Conservation (phyloP, 2,113 vertebrate genomes). For the Cettia cetti region DNA sequence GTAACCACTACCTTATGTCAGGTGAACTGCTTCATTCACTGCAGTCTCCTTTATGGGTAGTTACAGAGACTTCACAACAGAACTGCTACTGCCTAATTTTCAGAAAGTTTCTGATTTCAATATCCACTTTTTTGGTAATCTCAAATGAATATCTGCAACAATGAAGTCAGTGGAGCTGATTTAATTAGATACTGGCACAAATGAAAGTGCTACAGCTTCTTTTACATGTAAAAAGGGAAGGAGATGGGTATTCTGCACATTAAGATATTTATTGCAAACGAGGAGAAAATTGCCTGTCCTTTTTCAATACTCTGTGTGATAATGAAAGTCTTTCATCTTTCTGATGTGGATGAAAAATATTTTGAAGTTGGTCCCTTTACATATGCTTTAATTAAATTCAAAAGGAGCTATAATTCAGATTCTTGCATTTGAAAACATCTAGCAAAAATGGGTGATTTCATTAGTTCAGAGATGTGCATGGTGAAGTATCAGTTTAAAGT, state of each 20-base stretch:
- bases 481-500: background rate
- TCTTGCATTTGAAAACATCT: background rate
- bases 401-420: background rate
- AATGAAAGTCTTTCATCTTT: background rate
- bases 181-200: background rate
- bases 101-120: background rate
- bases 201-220: background rate
- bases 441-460: background rate
- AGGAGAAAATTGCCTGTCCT: background rate
- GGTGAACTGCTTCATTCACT: background rate
- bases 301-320: background rate
- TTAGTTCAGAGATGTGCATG: background rate
- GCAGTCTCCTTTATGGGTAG: no score
- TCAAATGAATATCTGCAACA: background rate
- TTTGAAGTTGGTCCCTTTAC: background rate
- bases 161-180: background rate
- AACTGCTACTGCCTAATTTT: background rate
- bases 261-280: background rate
- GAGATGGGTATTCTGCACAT: background rate
- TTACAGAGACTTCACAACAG: background rate
- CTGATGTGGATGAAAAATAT: background rate
- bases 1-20: background rate
- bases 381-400: background rate
- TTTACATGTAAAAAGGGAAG: background rate
- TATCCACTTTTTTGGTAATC: background rate